Percentiles rank a stretch among this genome's conserved stretches.
These are phyloP conservation scores for Polymixis lichenea DNA, from an alignment of 2,888 invertebrate genomes.

Conservation along the genomic window DNA sequence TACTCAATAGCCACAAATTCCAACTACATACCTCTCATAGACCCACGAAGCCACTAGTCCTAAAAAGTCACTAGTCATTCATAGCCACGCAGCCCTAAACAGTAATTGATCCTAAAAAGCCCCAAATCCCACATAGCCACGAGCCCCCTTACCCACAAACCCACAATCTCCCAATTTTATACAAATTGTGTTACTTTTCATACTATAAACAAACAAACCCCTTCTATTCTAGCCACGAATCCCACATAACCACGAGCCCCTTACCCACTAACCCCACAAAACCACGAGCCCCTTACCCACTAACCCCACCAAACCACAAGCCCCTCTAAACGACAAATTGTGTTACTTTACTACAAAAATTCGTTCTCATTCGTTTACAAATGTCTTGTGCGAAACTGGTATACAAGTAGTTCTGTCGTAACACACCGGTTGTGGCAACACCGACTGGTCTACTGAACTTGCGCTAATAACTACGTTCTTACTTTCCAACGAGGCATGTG, in stretches of 20 bases:
- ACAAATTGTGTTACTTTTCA: too few species aligned
- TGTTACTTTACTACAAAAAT: conserved; percentile 14
- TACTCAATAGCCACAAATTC: background rate
- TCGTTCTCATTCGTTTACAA: background rate
- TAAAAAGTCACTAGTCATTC: background rate
- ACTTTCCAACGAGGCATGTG: conserved; percentile 44
- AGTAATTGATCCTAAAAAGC: background rate
- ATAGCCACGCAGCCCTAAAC: background rate
- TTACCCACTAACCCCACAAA: background rate
- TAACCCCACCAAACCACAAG: background rate
- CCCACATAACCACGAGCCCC: background rate
- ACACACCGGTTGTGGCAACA: conserved; percentile 40
- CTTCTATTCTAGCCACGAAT: background rate
- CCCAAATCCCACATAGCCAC: background rate
- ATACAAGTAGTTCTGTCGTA: conserved; percentile 35
- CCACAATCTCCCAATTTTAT: background rate
- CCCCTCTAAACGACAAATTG: background rate
- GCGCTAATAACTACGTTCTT: conserved; percentile 43
- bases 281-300: background rate
- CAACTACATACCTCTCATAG: background rate
- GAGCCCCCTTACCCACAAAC: background rate
- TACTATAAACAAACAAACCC: background rate
- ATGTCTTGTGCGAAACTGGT: conserved; percentile 23
- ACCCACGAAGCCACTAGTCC: background rate
- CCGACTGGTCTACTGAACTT: conserved; percentile 49